phyloP scores from a whole-genome alignment of 1,140 invertebrate genomes.

The Drosophila repleta region DNA sequence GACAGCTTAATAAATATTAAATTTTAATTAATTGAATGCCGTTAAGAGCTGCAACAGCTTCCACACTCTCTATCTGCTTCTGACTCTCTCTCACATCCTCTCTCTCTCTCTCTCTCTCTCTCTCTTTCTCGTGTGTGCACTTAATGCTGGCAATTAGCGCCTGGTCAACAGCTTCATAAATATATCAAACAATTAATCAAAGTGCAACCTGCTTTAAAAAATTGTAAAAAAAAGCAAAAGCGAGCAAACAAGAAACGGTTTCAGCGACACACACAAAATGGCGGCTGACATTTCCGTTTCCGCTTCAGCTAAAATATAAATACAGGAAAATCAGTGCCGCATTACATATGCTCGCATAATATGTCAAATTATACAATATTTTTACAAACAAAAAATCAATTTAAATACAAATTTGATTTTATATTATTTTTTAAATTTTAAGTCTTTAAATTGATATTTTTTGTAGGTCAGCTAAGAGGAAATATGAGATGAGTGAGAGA shows the following conservation, averaged over 20 bases:
- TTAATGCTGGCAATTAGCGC: slow-evolving; percentile 45
- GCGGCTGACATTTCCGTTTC: slow-evolving; percentile 40
- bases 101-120: background rate
- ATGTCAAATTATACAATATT: slow-evolving; percentile 9
- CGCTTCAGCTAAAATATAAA: background rate
- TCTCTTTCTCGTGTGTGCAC: background rate
- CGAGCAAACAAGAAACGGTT: background rate
- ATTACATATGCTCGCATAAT: slow-evolving; percentile 2
- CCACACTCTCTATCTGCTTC: background rate
- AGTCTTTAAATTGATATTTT: too few species aligned
- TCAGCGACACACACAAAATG: slow-evolving; percentile 28
- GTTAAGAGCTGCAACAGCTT: slow-evolving; percentile 37
- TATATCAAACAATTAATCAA: slow-evolving; percentile 53
- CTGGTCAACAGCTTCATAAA: slow-evolving; percentile 41
- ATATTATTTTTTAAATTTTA: too few species aligned
- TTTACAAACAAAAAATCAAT: background rate
- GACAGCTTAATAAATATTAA: slow-evolving; percentile 70
- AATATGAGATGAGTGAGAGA: too few species aligned
- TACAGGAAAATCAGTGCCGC: background rate
- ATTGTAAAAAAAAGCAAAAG: background rate
- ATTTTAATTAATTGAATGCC: slow-evolving; percentile 75
- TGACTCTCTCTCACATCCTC: background rate
- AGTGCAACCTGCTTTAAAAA: slow-evolving; percentile 17
- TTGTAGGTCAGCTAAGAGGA: too few species aligned
- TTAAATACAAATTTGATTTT: background rate